Base-by-base conservation (phyloP, 2,888 invertebrate species). In the Phytoseiulus persimilis region DNA sequence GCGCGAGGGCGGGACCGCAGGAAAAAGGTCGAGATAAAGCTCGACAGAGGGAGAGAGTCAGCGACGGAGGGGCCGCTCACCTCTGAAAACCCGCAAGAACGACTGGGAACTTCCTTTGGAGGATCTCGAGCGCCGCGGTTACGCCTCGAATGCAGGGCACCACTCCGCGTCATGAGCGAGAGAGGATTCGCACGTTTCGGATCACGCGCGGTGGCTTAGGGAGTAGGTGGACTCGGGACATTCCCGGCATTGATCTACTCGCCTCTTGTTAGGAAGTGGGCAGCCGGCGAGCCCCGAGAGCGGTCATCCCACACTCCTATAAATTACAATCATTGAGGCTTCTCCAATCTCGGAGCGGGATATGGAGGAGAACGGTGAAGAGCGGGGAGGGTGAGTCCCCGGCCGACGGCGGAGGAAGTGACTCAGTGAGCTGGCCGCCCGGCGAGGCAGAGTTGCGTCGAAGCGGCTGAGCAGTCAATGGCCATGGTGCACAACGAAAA, bases 241-340 rank as follows among this genome's bases (percentile, higher is more conserved):
- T 65, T 65, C 65, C 65, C 65, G 18, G 65, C 65, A 65, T 65
- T 65, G 65, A 65, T 65, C 65, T 65, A 65, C 65, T 65, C 18
- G 65, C 65, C 65, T 65, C 65, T 65, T 65, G 65, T 65, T 65
- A 65, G 65, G 65, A 65, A 65, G 65, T 65, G 65, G 5, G 65
- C 65, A 18, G 65, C 23, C 65, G 65, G 65, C 65, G 65, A 3
- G 65, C 65, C 65, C 65, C 65, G 39, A 65, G 11, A 28, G 65
- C 18, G 65, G 65, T 65, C 65, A 65, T 23, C 65, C 65, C 65
- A 65, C 65, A 87, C 87, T 39, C n/a, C 87, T 87, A 87, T 87
- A 87, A 87, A 87, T 87, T 87, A 87, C 87, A 45, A 87, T 87
- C 87, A 87, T 87, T 87, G 87, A 87, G 23, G 87, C 87, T 87